Evolutionary conservation across 1,140 invertebrate genomes (phyloP), one percentile per base, ranked within the genome.

Genomic region (Camponotus pennsylvanicus): DNA sequence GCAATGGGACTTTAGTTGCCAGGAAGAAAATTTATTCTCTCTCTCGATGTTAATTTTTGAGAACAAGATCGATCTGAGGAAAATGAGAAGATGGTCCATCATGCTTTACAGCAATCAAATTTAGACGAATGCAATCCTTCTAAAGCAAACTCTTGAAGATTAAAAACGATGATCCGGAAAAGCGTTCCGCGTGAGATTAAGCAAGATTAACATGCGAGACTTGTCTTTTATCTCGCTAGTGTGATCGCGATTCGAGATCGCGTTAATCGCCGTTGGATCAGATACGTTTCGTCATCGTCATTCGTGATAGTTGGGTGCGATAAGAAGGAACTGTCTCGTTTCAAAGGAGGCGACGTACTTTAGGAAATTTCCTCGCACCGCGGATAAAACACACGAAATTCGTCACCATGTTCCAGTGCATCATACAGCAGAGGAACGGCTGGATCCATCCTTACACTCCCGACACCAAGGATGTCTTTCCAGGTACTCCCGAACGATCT

Each of bases 391-490:
- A 61, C 45, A 67, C 64, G 34, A 70, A 71, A 82, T n/a, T 75
- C 59, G 11, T 49, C 89, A 93, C 89, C 93, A 97, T 98, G 97
- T 98, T 98, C 95, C 97, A 97, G 96, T 97, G 97, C 93, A 98
- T 98, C 91, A 97, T 97, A 92, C 97, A 97, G 94, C 97, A 97
- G 93, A 96, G 96, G 88, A 97, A 97, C 93, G 97, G 97, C 92
- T 97, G 97, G 97, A 97, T 97, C 91, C 96, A 97, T 94, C 96
- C 96, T 64, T 95, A 96, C 86, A 97, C 95, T 92, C 96, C 97
- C 61, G 97, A 98, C 92, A 96, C 97, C 92, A 97, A 97, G 94
- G 97, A 97, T 94, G 97, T 97, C 34, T 97, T 97, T 95, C 97
- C 97, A 97, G 97, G 97, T 97, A 96, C 3, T n/a, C 15, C 34